A percentile compares a stretch with the other conserved stretches of the same genome.
phyloP scores from a whole-genome alignment of 1,140 invertebrate species.

The Trinorchestia longiramus region DNA sequence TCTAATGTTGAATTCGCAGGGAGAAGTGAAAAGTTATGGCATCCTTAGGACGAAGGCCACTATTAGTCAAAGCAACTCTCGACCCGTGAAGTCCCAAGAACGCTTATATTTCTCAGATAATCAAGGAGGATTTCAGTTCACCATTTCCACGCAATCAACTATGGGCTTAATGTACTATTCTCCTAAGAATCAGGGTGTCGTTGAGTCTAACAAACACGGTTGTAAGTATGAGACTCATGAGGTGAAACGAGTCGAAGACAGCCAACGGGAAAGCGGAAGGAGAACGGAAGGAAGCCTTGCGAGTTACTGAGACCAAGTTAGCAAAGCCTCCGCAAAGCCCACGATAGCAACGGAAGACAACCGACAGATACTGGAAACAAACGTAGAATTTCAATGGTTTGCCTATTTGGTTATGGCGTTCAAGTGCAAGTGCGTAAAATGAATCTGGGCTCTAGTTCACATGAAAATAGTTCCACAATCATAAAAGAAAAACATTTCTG shows the following conservation, averaged over 20 bases:
- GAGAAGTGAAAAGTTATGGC: neutral
- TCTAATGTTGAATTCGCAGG: neutral
- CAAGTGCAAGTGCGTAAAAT: neutral
- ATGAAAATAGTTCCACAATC: neutral
- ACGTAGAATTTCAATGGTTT: conserved; percentile 12
- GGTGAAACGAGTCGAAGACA: conserved; percentile 52
- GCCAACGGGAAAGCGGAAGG: conserved; percentile 40
- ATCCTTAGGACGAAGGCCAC: neutral
- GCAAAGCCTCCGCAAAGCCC: conserved; percentile 16
- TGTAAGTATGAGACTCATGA: conserved; percentile 48
- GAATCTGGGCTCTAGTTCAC: neutral
- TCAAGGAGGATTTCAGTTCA: conserved; percentile 39
- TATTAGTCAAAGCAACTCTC: neutral
- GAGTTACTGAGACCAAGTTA: conserved; percentile 43
- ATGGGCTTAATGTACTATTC: conserved; percentile 53
- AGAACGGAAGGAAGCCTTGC: conserved; percentile 29
- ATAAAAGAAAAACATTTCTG: neutral
- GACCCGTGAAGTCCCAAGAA: neutral
- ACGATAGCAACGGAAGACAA: conserved; percentile 9
- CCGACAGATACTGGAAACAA: conserved; percentile 16
- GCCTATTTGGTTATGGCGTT: conserved; percentile 18
- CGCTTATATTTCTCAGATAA: conserved; percentile 43
- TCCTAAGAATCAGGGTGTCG: conserved; percentile 52
- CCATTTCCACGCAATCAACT: conserved; percentile 52
- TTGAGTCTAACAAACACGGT: conserved; percentile 53